Base-by-base conservation (phyloP, 2,888 invertebrate species). In the Cylindroiulus punctatus region DNA sequence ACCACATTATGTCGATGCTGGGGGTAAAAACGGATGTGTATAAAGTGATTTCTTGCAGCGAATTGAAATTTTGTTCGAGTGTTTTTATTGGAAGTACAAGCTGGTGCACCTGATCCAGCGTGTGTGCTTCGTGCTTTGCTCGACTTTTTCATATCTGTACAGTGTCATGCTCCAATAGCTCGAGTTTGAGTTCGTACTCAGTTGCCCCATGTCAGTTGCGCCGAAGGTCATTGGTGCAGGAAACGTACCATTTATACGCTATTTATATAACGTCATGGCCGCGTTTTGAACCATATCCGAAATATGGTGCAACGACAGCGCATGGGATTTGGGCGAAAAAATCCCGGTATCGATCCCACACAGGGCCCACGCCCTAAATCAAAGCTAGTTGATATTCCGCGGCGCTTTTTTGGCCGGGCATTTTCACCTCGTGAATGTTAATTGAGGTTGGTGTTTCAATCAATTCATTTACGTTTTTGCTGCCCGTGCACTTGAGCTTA, bases 361-460 rank as follows among this genome's bases (percentile, higher is more conserved):
- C 65, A 26, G 65, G 65, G 65, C 65, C 65, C 65, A 65, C 65
- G 65, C 65, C 65, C 65, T 26, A 26, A 65, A 65, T 65, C 65
- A 65, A 65, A 65, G 8, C 26, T 10, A 65, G 26, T 65, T 65
- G 26, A 65, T 65, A 65, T 65, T 65, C 65, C 5, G 26, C n/a
- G 10, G 26, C 65, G n/a, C 26, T 22, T 65, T 65, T 65, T 65
- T 44, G 4, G 22, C 65, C 26, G 26, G 5, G 26, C 26, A 65
- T 65, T 65, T 65, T n/a, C 8, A 0, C n/a, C 65, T 26, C n/a
- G 65, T 65, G 26, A n/a, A 65, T 65, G 65, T 65, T 65, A 65
- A 65, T 65, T 65, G 65, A 26, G 65, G 65, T 65, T 65, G 65
- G 65, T 65, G 65, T 65, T 65, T 65, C 65, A 65, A 65, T 65